Evolutionary conservation across 2,113 vertebrate genomes (phyloP), one percentile per base, ranked within the genome.

Genomic region (Chaetodon trifascialis): DNA sequence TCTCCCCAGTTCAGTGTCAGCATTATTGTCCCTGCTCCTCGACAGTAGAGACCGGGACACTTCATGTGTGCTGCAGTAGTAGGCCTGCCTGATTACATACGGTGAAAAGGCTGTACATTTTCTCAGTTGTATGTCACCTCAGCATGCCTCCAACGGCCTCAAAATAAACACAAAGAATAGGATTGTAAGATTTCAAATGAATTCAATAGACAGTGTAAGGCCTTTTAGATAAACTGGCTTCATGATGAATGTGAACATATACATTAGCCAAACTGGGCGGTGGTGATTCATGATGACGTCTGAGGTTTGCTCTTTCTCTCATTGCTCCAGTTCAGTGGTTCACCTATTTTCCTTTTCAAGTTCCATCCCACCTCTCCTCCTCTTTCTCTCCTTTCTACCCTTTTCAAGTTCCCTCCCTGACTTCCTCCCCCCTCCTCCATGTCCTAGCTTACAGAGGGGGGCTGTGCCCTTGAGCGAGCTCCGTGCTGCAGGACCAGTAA

Each of bases 391-490:
- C 34, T 54, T 30, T 73, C 68, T 47, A 34, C 17, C 30, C 63
- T 21, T 62, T 51, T 73, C 60, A 42, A 30, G 11, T 46, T 40
- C 54, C 73, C 42, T 80, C 56, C 66, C 21, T 78, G 46, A 12
- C 77, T 51, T 80, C 67, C 65, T 62, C 36, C 47, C 25, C 46
- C 46, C 5, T 47, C 55, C 80, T 79, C 51, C 71, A 46, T 83
- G 88, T 92, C 91, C 86, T 88, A 58, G 80, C 76, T 88, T 89
- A 88, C 79, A 66, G 25, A 88, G 76, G 38, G 84, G 63, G 86
- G 76, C 81, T 72, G 40, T 90, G 87, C 83, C 93, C 92, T 93
- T 93, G 91, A 93, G 87, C 79, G n/a, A 12, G 62, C 84, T 82
- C 73, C 21, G 7, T 79, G 76, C 78, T 82, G 82, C 82, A 73